Base-by-base conservation (phyloP, 1,140 invertebrate genomes). In the Lepidurus apus region DNA sequence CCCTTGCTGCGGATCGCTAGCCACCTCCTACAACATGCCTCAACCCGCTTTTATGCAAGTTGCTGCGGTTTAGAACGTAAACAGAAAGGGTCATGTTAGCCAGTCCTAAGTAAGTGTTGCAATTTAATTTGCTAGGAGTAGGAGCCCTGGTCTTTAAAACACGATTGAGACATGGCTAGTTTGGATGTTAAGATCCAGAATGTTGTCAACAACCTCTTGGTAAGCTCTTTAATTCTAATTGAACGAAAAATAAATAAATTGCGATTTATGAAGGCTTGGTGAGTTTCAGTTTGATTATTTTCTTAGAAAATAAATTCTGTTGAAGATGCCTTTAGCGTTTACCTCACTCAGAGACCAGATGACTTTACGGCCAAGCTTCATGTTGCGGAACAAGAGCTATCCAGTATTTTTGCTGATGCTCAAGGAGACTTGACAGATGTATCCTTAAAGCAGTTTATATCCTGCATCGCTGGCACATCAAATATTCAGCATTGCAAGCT, bases 271-370 rank as follows among this genome's bases (percentile, higher is more conserved):
- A 11, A 45, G n/a, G 44, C 43, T 3, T 13, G 10, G 1, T 13
- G 24, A 77, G 10, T 17, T 77, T 26, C 13, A 8, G 13, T 13
- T 17, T 77, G 9, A 77, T 80, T 80, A 81, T 79, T 79, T 81
- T 86, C 85, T 77, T 83, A 94, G 91, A 90, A 89, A 85, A 91
- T 93, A 4, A 93, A 95, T 83, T 87, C 90, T 1, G 91, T 95
- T 73, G 93, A 95, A 83, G 93, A 95, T 85, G 92, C 92, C 0
- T 96, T 96, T 82, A 92, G 92, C 84, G 93, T 91, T 82, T 93
- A 93, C 82, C 87, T 95, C 45, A 90, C 93, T 1, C 91, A 94
- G 81, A 90, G 91, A 80, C 85, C 88, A 43, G 89, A 90, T 53
- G 87, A 87, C 74, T 90, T 94, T 83, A 87, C 86, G 81, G 89